These are phyloP conservation scores for Noctua comes DNA, from an alignment of 2,888 invertebrate species.

Conservation along the genomic window DNA sequence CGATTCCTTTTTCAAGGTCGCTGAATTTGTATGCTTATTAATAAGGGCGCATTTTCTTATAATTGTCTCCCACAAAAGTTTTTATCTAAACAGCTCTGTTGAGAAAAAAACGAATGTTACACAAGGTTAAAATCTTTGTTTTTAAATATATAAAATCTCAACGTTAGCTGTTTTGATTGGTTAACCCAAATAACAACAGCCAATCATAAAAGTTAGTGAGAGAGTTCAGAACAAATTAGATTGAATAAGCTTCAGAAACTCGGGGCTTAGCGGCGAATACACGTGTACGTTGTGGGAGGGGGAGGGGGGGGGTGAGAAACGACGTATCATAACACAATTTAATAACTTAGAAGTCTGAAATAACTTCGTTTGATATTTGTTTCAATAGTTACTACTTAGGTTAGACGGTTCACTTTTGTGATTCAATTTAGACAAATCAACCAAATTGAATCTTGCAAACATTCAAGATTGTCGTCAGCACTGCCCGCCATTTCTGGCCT, in stretches of 20 bases:
- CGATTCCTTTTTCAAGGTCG: background rate
- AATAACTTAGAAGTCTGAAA: conserved; percentile 19
- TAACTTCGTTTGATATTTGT: background rate
- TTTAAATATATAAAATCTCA: background rate
- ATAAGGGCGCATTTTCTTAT: background rate
- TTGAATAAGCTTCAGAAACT: conserved; percentile 33
- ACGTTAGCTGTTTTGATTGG: conserved; percentile 20
- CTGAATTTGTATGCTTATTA: background rate
- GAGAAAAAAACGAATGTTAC: background rate
- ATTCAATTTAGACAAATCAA: background rate
- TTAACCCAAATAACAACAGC: conserved; percentile 10
- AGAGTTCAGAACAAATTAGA: conserved; percentile 36
- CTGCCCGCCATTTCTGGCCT: background rate
- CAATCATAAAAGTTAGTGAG: conserved; percentile 24
- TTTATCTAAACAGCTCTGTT: background rate
- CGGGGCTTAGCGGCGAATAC: conserved; percentile 9
- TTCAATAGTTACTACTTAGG: background rate
- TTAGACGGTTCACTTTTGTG: background rate
- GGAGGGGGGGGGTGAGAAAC: background rate
- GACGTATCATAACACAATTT: conserved; percentile 27
- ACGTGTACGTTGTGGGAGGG: background rate
- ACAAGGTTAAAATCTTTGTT: background rate
- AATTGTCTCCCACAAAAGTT: background rate
- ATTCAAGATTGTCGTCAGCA: background rate
- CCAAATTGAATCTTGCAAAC: conserved; percentile 5